These are phyloP conservation scores for Tetheella fluctuosa DNA, from an alignment of 2,888 invertebrate genomes.

Conservation along the genomic window DNA sequence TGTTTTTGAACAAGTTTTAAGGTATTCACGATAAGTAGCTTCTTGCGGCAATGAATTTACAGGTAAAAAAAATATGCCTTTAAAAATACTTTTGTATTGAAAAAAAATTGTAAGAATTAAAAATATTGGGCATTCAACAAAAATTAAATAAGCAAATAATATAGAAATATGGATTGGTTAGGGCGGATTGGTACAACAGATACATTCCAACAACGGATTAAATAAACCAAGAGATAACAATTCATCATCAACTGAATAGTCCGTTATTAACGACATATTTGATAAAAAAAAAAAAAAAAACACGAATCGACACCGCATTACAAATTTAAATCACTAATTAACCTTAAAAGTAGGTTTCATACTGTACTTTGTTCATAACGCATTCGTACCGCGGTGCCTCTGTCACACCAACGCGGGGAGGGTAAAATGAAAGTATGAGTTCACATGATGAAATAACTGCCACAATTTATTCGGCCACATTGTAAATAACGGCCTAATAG, in stretches of 20 bases:
- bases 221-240: slow-evolving; percentile 20
- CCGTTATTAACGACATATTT: slow-evolving; percentile 17
- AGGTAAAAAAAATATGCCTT: neutral
- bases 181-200: slow-evolving; percentile 67
- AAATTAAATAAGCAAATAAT: no score
- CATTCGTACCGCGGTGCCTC: no score
- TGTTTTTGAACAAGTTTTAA: neutral
- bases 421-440: no score
- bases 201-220: slow-evolving; percentile 22
- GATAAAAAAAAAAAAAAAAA: no score
- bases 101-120: neutral
- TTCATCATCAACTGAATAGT: slow-evolving; percentile 22
- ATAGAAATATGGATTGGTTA: slow-evolving; percentile 40
- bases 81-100: neutral
- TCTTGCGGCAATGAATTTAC: neutral
- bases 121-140: neutral
- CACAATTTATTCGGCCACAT: no score
- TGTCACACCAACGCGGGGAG: no score
- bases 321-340: slow-evolving; percentile 7
- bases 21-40: neutral
- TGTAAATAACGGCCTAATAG: no score
- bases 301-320: neutral
- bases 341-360: neutral
- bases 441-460: no score
- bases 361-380: neutral